phyloP scores from a whole-genome alignment of 2,888 invertebrate species.

The Coecobrya sp. region DNA sequence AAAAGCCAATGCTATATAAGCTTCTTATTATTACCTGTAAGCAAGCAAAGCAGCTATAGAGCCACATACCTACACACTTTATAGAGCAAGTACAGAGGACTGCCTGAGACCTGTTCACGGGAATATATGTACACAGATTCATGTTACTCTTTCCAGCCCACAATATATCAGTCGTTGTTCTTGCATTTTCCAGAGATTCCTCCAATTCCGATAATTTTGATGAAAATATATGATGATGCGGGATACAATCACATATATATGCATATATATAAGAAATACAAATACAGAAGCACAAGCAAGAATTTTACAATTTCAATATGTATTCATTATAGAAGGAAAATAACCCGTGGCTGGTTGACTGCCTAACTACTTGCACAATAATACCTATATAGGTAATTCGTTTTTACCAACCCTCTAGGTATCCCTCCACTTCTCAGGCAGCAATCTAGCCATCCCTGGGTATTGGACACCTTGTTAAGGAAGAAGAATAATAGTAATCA shows the following conservation, averaged over 20 bases:
- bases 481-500: conserved; percentile 79
- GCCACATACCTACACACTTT: neutral
- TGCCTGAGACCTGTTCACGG: neutral
- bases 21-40: conserved; percentile 30
- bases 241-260: too few species aligned
- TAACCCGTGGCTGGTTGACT: conserved; percentile 72
- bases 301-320: conserved; percentile 24
- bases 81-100: neutral
- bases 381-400: neutral
- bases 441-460: neutral
- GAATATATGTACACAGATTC: neutral
- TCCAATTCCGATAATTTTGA: conserved; percentile 7
- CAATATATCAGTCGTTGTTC: conserved; percentile 9
- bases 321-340: conserved; percentile 52
- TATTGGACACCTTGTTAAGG: conserved; percentile 73
- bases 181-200: conserved; percentile 57
- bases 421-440: conserved; percentile 25
- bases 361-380: conserved; percentile 58
- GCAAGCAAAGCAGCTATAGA: conserved; percentile 26
- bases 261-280: neutral
- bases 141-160: neutral
- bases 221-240: neutral
- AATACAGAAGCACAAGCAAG: conserved; percentile 10
- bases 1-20: conserved; percentile 53
- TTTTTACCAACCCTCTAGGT: conserved; percentile 6